Base-by-base conservation (phyloP, 2,888 invertebrate genomes). In the Caenorhabditis afra region DNA sequence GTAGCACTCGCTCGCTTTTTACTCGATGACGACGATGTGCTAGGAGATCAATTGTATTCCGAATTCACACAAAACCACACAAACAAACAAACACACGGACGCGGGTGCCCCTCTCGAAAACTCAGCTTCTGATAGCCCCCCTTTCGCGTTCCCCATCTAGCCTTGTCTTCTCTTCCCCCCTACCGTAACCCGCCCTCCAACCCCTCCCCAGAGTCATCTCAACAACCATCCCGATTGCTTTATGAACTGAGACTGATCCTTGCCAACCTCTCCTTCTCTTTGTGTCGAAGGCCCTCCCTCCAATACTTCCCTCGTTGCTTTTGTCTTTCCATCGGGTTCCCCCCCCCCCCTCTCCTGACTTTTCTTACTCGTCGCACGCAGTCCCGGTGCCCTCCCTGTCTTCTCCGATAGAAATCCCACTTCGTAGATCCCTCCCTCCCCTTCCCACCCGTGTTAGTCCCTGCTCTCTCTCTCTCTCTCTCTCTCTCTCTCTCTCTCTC, bases 231-330 rank as follows among this genome's bases (percentile, higher is more conserved):
- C 53, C 53, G 44, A 64, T 64, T 73, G 73, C 73, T 73, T 73
- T 73, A 73, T 73, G 64, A 73, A 73, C 73, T 73, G 76, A 67
- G 75, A 66, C 73, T 74, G 73, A 74, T 59, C 57, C 74, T 74
- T 66, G 74, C 74, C 74, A 74, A 74, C 58, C 57, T 7, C 29
- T 7, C 7, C 29, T 29, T 29, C 29, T 29, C 7, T 29, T 65
- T 65, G 44, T 74, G 50, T 66, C 53, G 53, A 59, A 65, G 59
- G 59, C 37, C 35, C 37, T 18, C 45, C 35, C 44, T 47, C 53
- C n/a, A 49, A 23, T 37, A 8, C 37, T 50, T 35, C 55, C 20
- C 47, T 53, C 55, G 59, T 66, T 66, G 64, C 65, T 74, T 74
- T 74, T 74, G 74, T 66, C 66, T 74, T 52, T 39, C 53, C 23